Conservation (phyloP, 37 sponge, comb jelly and placozoan species). For the Corticium candelabrum region DNA sequence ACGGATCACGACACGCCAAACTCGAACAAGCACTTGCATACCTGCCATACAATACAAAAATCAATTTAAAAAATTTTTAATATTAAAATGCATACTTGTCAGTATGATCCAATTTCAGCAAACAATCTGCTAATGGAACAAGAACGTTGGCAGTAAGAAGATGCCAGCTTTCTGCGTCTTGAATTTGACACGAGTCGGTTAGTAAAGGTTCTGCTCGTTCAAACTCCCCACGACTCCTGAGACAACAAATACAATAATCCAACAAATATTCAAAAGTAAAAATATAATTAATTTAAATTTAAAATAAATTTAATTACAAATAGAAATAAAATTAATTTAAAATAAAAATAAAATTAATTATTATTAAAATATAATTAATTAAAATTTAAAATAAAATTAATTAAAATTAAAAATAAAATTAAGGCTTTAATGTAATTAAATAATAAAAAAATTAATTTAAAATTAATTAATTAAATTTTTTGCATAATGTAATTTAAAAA, state of each 20-base stretch:
- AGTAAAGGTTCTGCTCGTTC: neutral
- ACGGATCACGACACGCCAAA: neutral
- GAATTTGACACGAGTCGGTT: neutral
- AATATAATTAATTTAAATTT: no score
- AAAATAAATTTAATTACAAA: no score
- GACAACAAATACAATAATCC: neutral
- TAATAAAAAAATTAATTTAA: no score
- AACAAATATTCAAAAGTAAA: no score
- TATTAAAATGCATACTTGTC: neutral
- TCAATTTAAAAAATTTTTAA: neutral
- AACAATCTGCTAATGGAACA: neutral
- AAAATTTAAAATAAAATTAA: no score
- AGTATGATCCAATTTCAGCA: neutral
- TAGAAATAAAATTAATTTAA: no score
- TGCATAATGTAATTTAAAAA: no score
- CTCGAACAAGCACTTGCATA: neutral
- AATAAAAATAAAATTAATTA: no score
- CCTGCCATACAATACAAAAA: neutral
- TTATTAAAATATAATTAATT: no score
- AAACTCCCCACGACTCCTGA: neutral
- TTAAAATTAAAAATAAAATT: no score
- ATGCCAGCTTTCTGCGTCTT: neutral
- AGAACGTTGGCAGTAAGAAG: neutral
- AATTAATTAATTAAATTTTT: no score
- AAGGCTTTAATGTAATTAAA: no score